phyloP scores from a whole-genome alignment of 2,888 invertebrate genomes.

The Hanleya hanleyi region DNA sequence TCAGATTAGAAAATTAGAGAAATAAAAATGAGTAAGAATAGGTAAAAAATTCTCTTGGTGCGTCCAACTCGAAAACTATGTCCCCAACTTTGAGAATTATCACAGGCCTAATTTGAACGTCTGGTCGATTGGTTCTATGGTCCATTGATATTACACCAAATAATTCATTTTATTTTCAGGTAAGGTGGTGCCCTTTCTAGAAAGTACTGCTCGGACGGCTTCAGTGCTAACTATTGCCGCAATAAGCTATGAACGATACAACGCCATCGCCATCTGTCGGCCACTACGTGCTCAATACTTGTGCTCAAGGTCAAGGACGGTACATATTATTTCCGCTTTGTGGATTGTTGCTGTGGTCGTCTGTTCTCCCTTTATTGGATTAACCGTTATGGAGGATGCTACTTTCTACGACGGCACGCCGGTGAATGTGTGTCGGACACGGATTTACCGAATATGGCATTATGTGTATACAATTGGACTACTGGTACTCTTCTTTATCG shows the following conservation, averaged over 20 bases:
- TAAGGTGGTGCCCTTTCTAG: conserved; percentile 93
- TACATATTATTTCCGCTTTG: conserved; percentile 65
- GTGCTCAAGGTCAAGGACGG: conserved; percentile 70
- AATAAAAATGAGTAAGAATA: too few species aligned
- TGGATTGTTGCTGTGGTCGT: conserved; percentile 70
- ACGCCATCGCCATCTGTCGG: conserved; percentile 94
- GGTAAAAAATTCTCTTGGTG: too few species aligned
- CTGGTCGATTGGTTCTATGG: too few species aligned
- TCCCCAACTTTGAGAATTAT: too few species aligned
- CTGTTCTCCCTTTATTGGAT: conserved; percentile 84
- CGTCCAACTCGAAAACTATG: too few species aligned
- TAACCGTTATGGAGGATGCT: conserved; percentile 84
- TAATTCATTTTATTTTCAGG: conserved; percentile 80
- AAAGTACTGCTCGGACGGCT: conserved; percentile 92
- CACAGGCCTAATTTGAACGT: too few species aligned
- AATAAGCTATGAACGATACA: conserved; percentile 92
- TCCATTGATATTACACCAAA: too few species aligned
- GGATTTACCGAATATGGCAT: conserved; percentile 85
- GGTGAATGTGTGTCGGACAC: conserved; percentile 87
- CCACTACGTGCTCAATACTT: conserved; percentile 81
- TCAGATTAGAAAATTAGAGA: too few species aligned
- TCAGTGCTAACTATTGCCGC: conserved; percentile 93
- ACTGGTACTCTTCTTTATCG: conserved; percentile 87
- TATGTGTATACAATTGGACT: conserved; percentile 86
- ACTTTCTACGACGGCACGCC: conserved; percentile 82